phyloP scores from a whole-genome alignment of 2,797 vertebrate species.

The Microhierax caerulescens region DNA sequence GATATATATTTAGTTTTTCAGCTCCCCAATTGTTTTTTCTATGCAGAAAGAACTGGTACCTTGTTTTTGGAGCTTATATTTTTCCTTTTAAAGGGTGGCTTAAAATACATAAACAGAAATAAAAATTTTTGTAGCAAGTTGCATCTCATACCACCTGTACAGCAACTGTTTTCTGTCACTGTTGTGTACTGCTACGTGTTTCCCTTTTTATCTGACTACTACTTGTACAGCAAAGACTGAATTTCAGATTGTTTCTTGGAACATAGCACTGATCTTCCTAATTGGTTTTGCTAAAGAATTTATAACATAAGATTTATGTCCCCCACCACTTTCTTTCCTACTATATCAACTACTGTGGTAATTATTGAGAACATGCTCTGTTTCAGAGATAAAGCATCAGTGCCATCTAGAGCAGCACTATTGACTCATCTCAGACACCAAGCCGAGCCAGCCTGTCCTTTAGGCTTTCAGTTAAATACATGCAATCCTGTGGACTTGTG shows the following conservation, averaged over 20 bases:
- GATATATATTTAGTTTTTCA: neutral
- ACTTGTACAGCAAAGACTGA: neutral
- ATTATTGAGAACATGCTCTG: neutral
- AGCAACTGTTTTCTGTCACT: neutral
- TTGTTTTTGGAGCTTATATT: neutral
- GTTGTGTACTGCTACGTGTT: neutral
- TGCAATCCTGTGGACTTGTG: conserved; percentile 27
- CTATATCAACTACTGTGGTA: neutral
- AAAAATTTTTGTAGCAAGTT: neutral
- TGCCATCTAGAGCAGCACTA: neutral
- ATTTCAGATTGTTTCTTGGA: neutral
- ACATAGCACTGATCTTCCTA: neutral
- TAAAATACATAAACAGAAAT: neutral
- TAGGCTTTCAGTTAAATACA: conserved; percentile 27
- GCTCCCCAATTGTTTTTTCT: neutral
- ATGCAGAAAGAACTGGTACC: neutral
- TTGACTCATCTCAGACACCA: neutral
- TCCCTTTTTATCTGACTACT: neutral
- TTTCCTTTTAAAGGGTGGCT: neutral
- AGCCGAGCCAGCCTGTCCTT: neutral
- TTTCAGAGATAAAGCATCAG: neutral
- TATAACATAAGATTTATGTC: neutral
- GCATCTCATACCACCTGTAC: neutral
- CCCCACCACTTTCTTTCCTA: neutral
- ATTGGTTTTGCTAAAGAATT: neutral